A percentile compares a stretch with the other conserved stretches of the same genome.
phyloP scores from a whole-genome alignment of 2,797 vertebrate species.

The Urophycis tenuis region DNA sequence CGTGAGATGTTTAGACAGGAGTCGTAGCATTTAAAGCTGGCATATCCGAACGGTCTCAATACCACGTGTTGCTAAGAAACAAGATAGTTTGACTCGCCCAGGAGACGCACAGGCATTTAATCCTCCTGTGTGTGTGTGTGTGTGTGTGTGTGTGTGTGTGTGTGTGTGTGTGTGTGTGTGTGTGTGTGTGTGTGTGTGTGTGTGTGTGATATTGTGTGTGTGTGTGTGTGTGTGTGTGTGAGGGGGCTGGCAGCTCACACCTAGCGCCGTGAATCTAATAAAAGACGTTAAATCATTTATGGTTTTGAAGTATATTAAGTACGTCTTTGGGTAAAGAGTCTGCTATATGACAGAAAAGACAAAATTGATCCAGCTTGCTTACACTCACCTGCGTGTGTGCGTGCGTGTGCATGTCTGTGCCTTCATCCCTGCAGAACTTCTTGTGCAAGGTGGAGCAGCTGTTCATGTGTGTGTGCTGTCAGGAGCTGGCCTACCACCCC shows the following conservation, averaged over 20 bases:
- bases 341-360: neutral
- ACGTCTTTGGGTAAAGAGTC: neutral
- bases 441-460: constrained; percentile 93
- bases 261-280: neutral
- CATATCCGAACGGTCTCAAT: neutral
- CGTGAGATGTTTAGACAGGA: neutral
- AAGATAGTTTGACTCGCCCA: neutral
- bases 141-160: constrained; percentile 8
- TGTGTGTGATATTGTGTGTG: neutral
- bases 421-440: constrained; percentile 78
- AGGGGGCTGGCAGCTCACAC: neutral
- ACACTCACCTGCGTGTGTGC: neutral
- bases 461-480: constrained; percentile 99
- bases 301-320: too few relatives aligned
- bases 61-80: neutral
- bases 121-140: too few relatives aligned
- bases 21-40: neutral
- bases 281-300: neutral
- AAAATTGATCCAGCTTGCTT: neutral
- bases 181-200: constrained; percentile 5
- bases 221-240: constrained; percentile 2
- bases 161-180: neutral
- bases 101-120: neutral
- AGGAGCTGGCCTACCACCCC: constrained; percentile 94
- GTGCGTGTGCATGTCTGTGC: neutral